Evolutionary conservation across 1,140 invertebrate genomes (phyloP).

Genomic region (Leptoteleia sp.): DNA sequence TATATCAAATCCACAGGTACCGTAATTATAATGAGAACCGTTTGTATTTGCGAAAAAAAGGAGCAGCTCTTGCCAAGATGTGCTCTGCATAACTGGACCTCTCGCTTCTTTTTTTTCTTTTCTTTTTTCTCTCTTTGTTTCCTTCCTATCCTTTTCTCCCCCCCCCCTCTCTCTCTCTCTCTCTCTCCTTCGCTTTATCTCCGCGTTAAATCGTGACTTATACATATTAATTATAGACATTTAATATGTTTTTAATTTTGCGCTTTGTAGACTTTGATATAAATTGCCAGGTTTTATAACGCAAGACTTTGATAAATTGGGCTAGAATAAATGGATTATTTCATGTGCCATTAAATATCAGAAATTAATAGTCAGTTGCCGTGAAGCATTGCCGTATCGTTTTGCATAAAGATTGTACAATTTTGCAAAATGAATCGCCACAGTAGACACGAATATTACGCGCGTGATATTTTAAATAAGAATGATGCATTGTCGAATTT

Average conservation of each 20-base stretch:
- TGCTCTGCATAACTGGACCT: slow-evolving; percentile 48
- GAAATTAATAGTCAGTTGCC: too few species aligned
- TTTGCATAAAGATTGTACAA: too few species aligned
- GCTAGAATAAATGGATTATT: slow-evolving; percentile 4
- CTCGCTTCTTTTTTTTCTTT: slow-evolving; percentile 47
- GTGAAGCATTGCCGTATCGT: too few species aligned
- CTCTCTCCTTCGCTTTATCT: too few species aligned
- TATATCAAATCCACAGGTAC: slow-evolving; percentile 56
- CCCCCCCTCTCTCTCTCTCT: too few species aligned
- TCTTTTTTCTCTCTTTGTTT: too few species aligned
- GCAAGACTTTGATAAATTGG: slow-evolving; percentile 23
- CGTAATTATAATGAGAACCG: slow-evolving; percentile 56
- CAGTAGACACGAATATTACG: too few species aligned
- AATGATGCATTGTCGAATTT: too few species aligned
- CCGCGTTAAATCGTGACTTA: slow-evolving; percentile 37
- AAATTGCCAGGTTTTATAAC: slow-evolving; percentile 1
- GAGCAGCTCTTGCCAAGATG: slow-evolving; percentile 35
- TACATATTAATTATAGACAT: slow-evolving; percentile 49
- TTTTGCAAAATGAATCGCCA: too few species aligned
- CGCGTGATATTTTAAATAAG: too few species aligned
- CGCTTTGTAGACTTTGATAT: slow-evolving; percentile 4
- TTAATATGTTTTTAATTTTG: slow-evolving; percentile 33
- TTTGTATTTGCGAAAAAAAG: slow-evolving; percentile 57
- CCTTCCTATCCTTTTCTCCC: too few species aligned
- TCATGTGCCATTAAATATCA: slow-evolving; percentile 1